Evolutionary conservation across 2,113 vertebrate species (phyloP).

Genomic region (Podarcis muralis): DNA sequence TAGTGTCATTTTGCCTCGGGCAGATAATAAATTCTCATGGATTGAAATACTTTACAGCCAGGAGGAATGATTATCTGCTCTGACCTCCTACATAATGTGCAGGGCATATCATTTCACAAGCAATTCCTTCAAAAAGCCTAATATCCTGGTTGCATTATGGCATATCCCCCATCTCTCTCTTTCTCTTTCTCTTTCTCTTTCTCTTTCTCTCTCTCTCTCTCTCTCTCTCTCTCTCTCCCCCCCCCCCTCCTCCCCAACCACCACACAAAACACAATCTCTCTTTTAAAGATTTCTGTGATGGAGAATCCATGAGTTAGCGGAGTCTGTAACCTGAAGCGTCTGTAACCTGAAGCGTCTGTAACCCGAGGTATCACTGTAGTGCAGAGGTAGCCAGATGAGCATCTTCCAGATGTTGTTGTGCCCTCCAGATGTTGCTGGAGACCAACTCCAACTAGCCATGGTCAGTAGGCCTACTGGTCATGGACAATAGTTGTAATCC

Average conservation of each 20-base stretch:
- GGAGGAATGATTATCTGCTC: conserved; percentile 17
- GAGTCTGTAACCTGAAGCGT: no score
- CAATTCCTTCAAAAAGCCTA: background rate
- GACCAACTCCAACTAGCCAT: background rate
- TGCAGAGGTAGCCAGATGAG: background rate
- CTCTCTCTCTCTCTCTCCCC: background rate
- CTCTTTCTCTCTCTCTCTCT: background rate
- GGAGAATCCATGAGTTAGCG: background rate
- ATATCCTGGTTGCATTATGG: background rate
- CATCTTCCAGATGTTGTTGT: no score
- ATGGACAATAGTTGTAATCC: background rate
- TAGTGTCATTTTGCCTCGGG: conserved; percentile 21
- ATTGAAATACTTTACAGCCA: conserved; percentile 27
- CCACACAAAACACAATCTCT: background rate
- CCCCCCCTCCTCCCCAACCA: background rate
- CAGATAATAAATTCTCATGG: background rate
- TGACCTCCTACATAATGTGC: conserved; percentile 33
- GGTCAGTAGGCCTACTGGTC: background rate
- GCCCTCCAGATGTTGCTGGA: no score
- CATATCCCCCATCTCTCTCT: background rate
- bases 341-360: no score
- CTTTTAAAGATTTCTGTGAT: conserved; percentile 15
- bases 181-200: background rate
- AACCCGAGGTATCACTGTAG: no score
- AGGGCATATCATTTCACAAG: conserved; percentile 1